phyloP scores from a whole-genome alignment of 2,797 vertebrate species.

The Aulostomus chinensis region DNA sequence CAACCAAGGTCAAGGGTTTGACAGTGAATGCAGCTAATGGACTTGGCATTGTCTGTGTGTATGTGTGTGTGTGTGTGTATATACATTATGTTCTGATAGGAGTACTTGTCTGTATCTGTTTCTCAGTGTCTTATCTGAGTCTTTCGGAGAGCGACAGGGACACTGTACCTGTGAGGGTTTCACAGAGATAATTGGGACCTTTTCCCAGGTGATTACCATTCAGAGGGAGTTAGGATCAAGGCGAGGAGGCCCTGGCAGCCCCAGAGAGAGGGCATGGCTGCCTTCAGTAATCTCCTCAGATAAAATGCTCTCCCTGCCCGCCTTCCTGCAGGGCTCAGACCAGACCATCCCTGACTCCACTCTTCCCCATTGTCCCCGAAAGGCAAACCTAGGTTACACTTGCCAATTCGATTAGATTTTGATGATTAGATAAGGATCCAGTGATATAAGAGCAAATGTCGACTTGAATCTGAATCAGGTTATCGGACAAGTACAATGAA shows the following conservation, averaged over 20 bases:
- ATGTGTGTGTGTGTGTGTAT: too few relatives aligned
- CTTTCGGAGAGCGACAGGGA: constrained; percentile 37
- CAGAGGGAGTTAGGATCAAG: constrained; percentile 70
- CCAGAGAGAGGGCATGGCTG: constrained; percentile 43
- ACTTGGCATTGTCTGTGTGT: too few relatives aligned
- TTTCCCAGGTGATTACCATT: constrained; percentile 73
- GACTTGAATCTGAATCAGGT: constrained; percentile 21
- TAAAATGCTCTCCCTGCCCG: constrained; percentile 28
- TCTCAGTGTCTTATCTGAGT: constrained; percentile 38
- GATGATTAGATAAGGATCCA: constrained; percentile 28
- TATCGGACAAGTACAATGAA: background rate
- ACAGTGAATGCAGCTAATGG: too few relatives aligned
- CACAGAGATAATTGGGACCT: constrained; percentile 73
- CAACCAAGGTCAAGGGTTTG: too few relatives aligned
- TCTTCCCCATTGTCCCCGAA: constrained; percentile 26
- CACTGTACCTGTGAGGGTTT: constrained; percentile 42
- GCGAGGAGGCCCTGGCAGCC: constrained; percentile 39
- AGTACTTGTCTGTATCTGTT: constrained; percentile 14
- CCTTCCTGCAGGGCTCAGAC: constrained; percentile 8
- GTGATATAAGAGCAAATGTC: constrained; percentile 11
- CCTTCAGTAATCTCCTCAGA: constrained; percentile 60
- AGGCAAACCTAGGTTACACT: constrained; percentile 16
- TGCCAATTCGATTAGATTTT: constrained; percentile 33
- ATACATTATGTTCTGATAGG: background rate
- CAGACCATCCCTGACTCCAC: constrained; percentile 29